Evolutionary conservation across 2,888 invertebrate species (phyloP), one percentile per base, ranked within the genome.

Genomic region (Metopia argyrocephala): DNA sequence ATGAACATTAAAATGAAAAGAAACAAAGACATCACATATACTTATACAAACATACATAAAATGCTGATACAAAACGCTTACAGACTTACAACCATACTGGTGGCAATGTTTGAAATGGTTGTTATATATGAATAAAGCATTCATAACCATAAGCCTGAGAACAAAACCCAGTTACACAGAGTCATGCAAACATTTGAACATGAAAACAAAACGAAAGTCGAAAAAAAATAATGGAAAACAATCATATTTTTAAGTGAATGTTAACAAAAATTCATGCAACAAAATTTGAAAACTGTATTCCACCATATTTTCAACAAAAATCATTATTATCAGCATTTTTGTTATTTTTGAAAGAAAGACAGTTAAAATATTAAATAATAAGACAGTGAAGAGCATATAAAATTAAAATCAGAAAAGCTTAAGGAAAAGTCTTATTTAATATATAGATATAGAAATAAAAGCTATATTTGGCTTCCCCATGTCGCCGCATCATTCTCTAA

Each of bases 41-140:
- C 38, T 12, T 38, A 38, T 12, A 15, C 15, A 38, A 38, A 38
- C 38, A 12, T 38, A 38, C 38, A 15, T 38, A 15, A n/a, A n/a
- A n/a, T 38, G 15, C 12, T 12, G 3, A 12, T 38, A 38, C 38
- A 38, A 61, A 12, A 20, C 45, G 61, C 21, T n/a, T 38, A 66
- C 54, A 54, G n/a, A 66, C 52, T 52, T 66, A 38, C 15, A 12
- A 38, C 38, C 9, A 38, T 15, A 38, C 9, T 38, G 38, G 38
- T 38, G 38, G 38, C 59, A 70, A 61, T 59, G 18, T 38, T 50
- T 61, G 38, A 27, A 27, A 27, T 18, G n/a, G n/a, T n/a, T n/a
- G n/a, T n/a, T n/a, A n/a, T n/a, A n/a, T n/a, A n/a, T n/a, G n/a
- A n/a, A n/a, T n/a, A n/a, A n/a, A n/a, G n/a, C 48, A 5, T 38